Base-by-base conservation (phyloP, 2,113 vertebrate genomes). In the Protobothrops mucrosquamatus region DNA sequence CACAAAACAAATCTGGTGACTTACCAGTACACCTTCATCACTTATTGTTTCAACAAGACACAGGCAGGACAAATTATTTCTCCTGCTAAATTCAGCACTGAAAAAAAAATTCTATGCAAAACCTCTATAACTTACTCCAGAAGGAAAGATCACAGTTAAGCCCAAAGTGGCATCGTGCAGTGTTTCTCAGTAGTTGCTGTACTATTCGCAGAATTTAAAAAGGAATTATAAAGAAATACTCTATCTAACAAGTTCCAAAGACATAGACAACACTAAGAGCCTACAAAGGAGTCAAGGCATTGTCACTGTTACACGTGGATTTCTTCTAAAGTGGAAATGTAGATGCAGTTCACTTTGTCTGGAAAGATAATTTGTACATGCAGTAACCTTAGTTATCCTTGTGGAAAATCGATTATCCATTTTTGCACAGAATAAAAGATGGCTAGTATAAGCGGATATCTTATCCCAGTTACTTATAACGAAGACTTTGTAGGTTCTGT, bases 221-320 rank as follows among this genome's bases (percentile, higher is more conserved):
- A 55, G 54, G 18, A 34, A 52, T 92, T 22, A 43, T 46, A 20
- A 34, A 29, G 54, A 81, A 89, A 51, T 29, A 29, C 61, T 95
- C 85, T 91, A 89, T 86, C 0, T 0, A 96, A 92, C 2, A 88
- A 0, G 55, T 34, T 23, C 43, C 14, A 89, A 81, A 95, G 91
- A 92, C 91, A 92, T 29, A 90, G 91, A 69, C 59, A 95, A 94
- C 93, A 94, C 54, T 93, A 0, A 0, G 89, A 93, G 93, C 94
- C 89, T 90, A 92, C 0, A 0, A 52, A 92, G 96, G 56, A 15
- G 94, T 1, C 95, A 0, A 0, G 74, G 61, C 0, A 2, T 91
- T 69, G 87, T 94, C 24, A 51, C 81, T 87, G 54, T 81, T 95
- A 95, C 89, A 92, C 57, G 56, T 90, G 92, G 55, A 90, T 57